Percentiles rank a stretch among this genome's conserved stretches.
Evolutionary conservation across 2,113 vertebrate genomes (phyloP).

Genomic region (Nematolebias whitei): DNA sequence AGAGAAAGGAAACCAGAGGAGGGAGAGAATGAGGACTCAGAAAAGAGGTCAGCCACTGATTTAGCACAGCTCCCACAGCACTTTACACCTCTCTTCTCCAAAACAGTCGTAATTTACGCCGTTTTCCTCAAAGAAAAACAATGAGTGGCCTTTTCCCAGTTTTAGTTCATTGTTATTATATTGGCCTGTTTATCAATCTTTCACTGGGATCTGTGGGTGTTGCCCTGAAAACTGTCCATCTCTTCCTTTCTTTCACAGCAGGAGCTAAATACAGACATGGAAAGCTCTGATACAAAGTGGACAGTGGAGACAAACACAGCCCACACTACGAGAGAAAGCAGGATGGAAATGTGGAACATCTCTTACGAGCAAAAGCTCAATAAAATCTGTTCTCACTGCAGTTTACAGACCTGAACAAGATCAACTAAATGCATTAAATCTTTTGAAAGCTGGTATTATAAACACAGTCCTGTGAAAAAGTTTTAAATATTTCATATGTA

Average conservation of each 20-base stretch:
- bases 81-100: slow-evolving; percentile 48
- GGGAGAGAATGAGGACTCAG: slow-evolving; percentile 43
- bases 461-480: too few relatives aligned
- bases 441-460: too few relatives aligned
- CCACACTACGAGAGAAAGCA: not conserved
- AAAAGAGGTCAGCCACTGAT: slow-evolving; percentile 82
- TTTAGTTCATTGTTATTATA: slow-evolving; percentile 21
- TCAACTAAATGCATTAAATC: not conserved
- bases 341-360: slow-evolving; percentile 9
- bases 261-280: slow-evolving; percentile 66
- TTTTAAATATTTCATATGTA: too few relatives aligned
- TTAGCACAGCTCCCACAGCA: slow-evolving; percentile 70
- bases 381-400: not conserved
- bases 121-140: slow-evolving; percentile 32
- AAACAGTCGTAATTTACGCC: slow-evolving; percentile 25
- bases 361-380: not conserved
- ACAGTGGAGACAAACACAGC: slow-evolving; percentile 32
- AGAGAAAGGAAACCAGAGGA: slow-evolving; percentile 52
- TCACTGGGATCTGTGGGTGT: slow-evolving; percentile 47
- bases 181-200: slow-evolving; percentile 1
- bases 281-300: slow-evolving; percentile 39
- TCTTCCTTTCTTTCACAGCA: slow-evolving; percentile 55
- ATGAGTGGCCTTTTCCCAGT: slow-evolving; percentile 11
- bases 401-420: not conserved
- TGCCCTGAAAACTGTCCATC: slow-evolving; percentile 61